Conservation (phyloP, 2,888 invertebrate species). For the Drosophila peninsularis region DNA sequence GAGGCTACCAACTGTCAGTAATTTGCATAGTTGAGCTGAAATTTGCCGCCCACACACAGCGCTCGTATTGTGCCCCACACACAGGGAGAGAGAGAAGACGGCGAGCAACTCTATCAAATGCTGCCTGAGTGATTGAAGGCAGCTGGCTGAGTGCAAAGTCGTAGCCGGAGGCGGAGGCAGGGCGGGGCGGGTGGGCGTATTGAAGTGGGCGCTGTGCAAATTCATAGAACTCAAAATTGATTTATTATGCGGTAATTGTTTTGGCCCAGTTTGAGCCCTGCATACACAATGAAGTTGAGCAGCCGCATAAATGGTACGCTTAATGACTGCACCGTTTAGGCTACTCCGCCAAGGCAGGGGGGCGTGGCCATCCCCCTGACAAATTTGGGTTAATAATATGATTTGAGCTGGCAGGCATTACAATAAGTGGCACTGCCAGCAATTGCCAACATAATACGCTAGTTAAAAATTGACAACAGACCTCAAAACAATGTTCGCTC, state of each 20-base stretch:
- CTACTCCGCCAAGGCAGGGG: constrained; percentile 5
- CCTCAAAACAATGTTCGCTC: background rate
- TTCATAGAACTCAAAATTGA: constrained; percentile 78
- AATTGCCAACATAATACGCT: constrained; percentile 32
- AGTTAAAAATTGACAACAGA: constrained; percentile 11
- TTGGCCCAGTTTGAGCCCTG: constrained; percentile 75
- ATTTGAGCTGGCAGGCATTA: constrained; percentile 50
- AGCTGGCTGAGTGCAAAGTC: constrained; percentile 27
- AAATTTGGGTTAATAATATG: constrained; percentile 66
- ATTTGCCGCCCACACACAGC: constrained; percentile 54
- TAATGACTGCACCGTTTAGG: constrained; percentile 56
- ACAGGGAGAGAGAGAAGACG: constrained; percentile 23
- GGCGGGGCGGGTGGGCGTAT: background rate
- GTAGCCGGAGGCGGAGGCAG: background rate
- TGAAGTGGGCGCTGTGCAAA: constrained; percentile 56
- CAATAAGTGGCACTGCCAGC: constrained; percentile 42
- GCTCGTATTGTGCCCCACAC: constrained; percentile 8
- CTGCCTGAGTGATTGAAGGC: constrained; percentile 58
- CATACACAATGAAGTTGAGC: constrained; percentile 60
- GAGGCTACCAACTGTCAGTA: constrained; percentile 75
- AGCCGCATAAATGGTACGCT: constrained; percentile 53
- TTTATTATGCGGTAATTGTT: constrained; percentile 83
- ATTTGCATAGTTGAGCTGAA: constrained; percentile 75
- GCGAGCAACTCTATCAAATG: constrained; percentile 48
- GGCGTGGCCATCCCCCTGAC: constrained; percentile 23